Percentiles rank a stretch among this genome's conserved stretches.
These are phyloP conservation scores for Hyles euphorbiae DNA, from an alignment of 1,140 invertebrate species.

Conservation along the genomic window DNA sequence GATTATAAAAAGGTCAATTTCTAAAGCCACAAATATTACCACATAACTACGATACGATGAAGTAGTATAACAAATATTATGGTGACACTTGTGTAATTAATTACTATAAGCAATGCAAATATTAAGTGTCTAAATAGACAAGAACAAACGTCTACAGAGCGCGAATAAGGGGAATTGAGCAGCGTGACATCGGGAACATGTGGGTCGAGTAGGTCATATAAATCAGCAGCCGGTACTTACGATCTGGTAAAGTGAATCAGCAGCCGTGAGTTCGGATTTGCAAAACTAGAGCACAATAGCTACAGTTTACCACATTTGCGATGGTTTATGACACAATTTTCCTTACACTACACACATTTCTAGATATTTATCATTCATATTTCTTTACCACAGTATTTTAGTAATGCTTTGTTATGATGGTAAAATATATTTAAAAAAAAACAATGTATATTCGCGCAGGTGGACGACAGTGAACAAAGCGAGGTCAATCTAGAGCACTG, in stretches of 20 bases:
- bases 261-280: slow-evolving; percentile 9
- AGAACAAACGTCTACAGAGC: no score
- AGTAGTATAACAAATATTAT: no score
- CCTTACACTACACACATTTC: neutral
- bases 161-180: no score
- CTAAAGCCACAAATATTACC: no score
- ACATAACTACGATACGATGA: no score
- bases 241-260: slow-evolving; percentile 16
- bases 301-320: slow-evolving; percentile 28
- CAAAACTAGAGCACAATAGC: slow-evolving; percentile 48
- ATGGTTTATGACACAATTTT: neutral
- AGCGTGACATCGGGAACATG: neutral
- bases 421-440: no score
- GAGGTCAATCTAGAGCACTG: slow-evolving; percentile 28
- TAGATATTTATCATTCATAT: no score
- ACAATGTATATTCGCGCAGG: neutral
- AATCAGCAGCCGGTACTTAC: slow-evolving; percentile 14
- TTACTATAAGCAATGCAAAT: neutral
- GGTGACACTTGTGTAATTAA: no score
- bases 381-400: no score
- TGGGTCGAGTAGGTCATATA: slow-evolving; percentile 6
- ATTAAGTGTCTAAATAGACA: neutral
- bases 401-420: no score
- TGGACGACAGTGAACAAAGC: slow-evolving; percentile 39
- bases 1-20: no score